Evolutionary conservation across 2,888 invertebrate species (phyloP).

Genomic region (Chrysotoxum bicinctum): DNA sequence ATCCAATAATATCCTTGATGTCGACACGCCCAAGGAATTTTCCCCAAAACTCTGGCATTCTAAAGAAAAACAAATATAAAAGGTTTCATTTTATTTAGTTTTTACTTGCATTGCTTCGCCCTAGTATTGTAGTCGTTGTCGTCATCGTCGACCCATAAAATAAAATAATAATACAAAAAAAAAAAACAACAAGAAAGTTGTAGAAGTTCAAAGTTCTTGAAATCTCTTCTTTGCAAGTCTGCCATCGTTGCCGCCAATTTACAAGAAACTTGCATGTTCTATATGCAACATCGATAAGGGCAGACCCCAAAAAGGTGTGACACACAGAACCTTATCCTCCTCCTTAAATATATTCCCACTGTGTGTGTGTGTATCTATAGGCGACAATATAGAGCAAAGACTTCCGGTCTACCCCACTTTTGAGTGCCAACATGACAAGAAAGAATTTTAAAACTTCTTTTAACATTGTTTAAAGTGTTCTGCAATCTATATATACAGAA

Average conservation of each 20-base stretch:
- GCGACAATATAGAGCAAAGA: constrained; percentile 24
- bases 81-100: constrained; percentile 1
- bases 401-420: constrained; percentile 40
- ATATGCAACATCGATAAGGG: constrained; percentile 43
- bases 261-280: constrained; percentile 39
- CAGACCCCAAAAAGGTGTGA: constrained; percentile 43
- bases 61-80: not conserved
- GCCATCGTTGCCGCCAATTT: constrained; percentile 13
- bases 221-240: constrained; percentile 41
- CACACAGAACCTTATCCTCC: constrained; percentile 39
- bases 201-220: constrained; percentile 46
- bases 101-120: constrained; percentile 1
- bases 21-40: constrained; percentile 37
- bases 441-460: constrained; percentile 40
- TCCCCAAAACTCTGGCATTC: constrained; percentile 21
- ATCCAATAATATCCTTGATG: constrained; percentile 33
- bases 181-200: constrained; percentile 1
- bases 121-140: not conserved
- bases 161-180: constrained; percentile 3
- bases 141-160: not conserved
- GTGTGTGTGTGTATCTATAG: not conserved
- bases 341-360: constrained; percentile 18
- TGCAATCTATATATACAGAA: not conserved
- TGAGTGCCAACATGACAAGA: constrained; percentile 25
- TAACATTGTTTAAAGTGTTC: constrained; percentile 34